Conservation (phyloP, 1,140 invertebrate genomes). For the Samia ricini region DNA sequence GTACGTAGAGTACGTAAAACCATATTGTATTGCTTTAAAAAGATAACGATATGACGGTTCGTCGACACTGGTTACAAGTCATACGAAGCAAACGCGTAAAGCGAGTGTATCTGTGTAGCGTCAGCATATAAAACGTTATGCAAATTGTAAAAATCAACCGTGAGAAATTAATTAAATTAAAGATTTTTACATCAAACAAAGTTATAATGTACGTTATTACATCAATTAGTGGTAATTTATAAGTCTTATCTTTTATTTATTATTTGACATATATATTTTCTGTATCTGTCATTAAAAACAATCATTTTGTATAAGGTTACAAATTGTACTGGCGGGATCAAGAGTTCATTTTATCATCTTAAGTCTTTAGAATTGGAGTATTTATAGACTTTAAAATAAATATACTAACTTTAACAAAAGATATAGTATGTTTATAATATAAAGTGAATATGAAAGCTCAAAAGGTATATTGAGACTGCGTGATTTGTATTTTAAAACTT, state of each 20-base stretch:
- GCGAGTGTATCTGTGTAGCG: conserved; percentile 13
- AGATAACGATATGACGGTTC: conserved; percentile 56
- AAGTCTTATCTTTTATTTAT: background rate
- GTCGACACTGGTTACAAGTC: conserved; percentile 39
- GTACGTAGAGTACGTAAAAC: conserved; percentile 1
- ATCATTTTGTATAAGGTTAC: too few relatives aligned
- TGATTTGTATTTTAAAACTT: too few relatives aligned
- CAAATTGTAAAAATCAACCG: conserved; percentile 15
- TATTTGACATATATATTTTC: background rate
- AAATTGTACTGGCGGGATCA: too few relatives aligned
- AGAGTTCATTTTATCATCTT: too few relatives aligned
- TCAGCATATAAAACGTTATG: conserved; percentile 1
- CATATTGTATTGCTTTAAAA: conserved; percentile 5
- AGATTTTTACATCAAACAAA: conserved; percentile 10
- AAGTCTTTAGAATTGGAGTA: too few relatives aligned
- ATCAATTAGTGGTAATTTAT: conserved; percentile 1
- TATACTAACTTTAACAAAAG: too few relatives aligned
- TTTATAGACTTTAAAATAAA: too few relatives aligned
- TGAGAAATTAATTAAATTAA: conserved; percentile 20
- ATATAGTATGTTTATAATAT: too few relatives aligned
- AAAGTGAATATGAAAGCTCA: too few relatives aligned
- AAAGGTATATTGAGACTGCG: too few relatives aligned
- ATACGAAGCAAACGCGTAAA: conserved; percentile 19
- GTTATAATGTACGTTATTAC: conserved; percentile 5
- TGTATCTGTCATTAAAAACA: too few relatives aligned